Base-by-base conservation (phyloP, 2,888 invertebrate species). In the Tromatobia lineatoria region DNA sequence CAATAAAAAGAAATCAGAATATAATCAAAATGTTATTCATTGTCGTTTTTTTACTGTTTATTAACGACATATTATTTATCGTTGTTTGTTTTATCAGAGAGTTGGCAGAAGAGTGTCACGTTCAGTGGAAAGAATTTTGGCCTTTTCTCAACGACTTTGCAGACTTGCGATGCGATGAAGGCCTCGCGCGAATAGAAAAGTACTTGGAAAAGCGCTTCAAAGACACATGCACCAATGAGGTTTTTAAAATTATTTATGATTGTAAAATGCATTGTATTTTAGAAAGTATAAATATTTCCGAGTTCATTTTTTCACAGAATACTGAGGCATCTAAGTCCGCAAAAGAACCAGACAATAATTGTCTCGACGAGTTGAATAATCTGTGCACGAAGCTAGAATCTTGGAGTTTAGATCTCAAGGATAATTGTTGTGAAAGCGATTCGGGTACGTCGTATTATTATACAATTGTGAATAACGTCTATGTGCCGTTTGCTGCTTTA, bases 91-190 rank as follows among this genome's bases (percentile, higher is more conserved):
- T 38, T 50, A 29, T 18, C 54, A 96, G 96, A 90, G 94, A 95
- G 87, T 92, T 97, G 86, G 97, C 98, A 0, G 95, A 95, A 85
- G 95, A 97, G 92, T 95, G 96, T 92, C 95, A 96, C 75, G 95
- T 98, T 0, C 95, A 96, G 11, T 99, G 99, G 99, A 96, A 96
- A 84, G 99, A 99, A 91, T 98, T 98, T 94, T 99, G 99, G 99
- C 96, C 97, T 7, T 99, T 99, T 92, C 94, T 99, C 15, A 96
- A 97, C 88, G 95, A 95, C 1, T 98, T 97, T 93, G 95, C 97
- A 0, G 97, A 99, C 93, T 94, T 99, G 7, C 94, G 96, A 0
- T 95, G 96, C 0, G 91, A 94, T 0, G 96, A 97, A 77, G 99
- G 99, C 0, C 94, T 99, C 10, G 90, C 94, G 0, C 94, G 96